phyloP scores from a whole-genome alignment of 2,113 vertebrate species.

The Ifrita kowaldi region DNA sequence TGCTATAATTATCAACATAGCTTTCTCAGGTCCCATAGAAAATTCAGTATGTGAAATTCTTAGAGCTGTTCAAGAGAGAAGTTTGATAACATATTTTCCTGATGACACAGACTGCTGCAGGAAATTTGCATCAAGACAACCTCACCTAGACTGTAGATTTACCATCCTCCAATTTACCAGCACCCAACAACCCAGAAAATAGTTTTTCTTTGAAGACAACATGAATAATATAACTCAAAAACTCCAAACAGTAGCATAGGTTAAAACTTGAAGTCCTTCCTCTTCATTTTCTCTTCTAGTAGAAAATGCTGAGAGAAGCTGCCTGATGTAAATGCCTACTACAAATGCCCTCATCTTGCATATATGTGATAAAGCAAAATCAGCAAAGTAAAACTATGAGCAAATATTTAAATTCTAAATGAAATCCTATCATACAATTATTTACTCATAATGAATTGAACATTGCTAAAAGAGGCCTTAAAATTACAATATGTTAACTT shows the following conservation, averaged over 20 bases:
- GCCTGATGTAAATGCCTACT: not conserved
- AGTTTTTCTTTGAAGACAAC: not conserved
- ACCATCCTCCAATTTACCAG: not conserved
- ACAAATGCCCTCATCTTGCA: not conserved
- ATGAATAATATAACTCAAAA: not conserved
- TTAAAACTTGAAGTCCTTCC: not conserved
- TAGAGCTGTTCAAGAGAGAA: not conserved
- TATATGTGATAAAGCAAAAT: not conserved
- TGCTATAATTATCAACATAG: not conserved
- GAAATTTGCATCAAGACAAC: not conserved
- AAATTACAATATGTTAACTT: not conserved
- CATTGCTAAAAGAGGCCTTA: not conserved
- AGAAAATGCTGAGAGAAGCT: not conserved
- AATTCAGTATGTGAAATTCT: not conserved
- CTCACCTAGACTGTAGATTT: not conserved
- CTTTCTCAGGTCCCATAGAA: not conserved
- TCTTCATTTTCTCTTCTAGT: not conserved
- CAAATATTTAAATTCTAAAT: not conserved
- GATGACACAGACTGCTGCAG: not conserved
- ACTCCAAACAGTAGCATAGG: too few species aligned
- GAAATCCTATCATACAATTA: not conserved
- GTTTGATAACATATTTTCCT: not conserved
- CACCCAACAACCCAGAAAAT: not conserved
- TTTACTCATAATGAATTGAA: not conserved
- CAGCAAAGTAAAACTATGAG: not conserved